Evolutionary conservation across 92 coral and sea anemone species (phyloP), one percentile per base, ranked within the genome.

Genomic region (Scolanthus callimorphus): DNA sequence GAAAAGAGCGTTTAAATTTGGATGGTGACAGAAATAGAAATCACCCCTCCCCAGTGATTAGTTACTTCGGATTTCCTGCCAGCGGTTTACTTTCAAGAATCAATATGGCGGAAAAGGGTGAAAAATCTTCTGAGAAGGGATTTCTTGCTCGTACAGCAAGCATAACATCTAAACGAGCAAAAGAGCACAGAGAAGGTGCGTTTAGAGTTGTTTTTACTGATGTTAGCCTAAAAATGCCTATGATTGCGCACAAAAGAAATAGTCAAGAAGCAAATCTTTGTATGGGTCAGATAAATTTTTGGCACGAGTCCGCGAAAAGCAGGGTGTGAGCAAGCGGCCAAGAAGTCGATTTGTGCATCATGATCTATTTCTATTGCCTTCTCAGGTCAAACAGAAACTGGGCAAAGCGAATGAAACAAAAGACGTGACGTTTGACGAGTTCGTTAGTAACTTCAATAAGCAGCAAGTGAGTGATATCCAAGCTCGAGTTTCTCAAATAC

Each of bases 371-470:
- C 31, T 45, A 27, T 49, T 64, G 15, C 48, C 37, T 39, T 17
- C 51, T 29, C 49, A 94, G 99, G 99, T 94, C 13, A 94, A 71
- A 70, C 91, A 90, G 68, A 94, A 94, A 70, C 94, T 94, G 15
- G 99, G 99, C 6, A 94, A 94, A 59, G 96, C 96, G 4, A 86
- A 94, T 47, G 99, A 94, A 43, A 94, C 99, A 15, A 94, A 94
- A 74, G 99, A 94, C 60, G 77, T 83, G 62, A 88, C 91, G 4
- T 94, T 88, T 57, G 99, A 94, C 65, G 96, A 90, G 69, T 94
- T 94, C 49, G 99, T 94, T 30, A 51, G 59, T 51, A 94, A 94
- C 67, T 94, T 94, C 57, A 88, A 94, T 80, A 94, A 94, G 65
- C 99, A 94, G 62, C 99, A 94, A 95, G 99, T 88, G 55, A n/a